A percentile compares a stretch with the other conserved stretches of the same genome.
Conservation (phyloP, 2,113 vertebrate species). For the Orycteropus afer region DNA sequence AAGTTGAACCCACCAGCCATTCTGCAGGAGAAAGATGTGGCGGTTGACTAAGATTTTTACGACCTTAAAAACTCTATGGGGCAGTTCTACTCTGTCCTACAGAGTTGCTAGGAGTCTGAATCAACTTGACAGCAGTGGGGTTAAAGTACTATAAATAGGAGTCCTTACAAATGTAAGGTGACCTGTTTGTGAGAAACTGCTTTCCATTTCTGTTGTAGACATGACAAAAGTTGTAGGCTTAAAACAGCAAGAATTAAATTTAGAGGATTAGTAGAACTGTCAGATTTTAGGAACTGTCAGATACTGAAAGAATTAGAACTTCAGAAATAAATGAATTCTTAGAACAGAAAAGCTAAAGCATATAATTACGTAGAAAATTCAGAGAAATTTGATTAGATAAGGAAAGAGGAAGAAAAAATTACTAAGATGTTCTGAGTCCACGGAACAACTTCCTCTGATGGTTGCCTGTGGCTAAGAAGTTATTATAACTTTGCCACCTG, state of each 20-base stretch:
- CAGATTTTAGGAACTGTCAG: conserved; percentile 37
- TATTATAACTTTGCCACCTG: no score
- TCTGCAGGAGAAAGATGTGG: no score
- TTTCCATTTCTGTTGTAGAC: neutral
- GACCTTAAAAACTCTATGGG: no score
- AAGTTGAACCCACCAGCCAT: no score
- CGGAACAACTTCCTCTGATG: no score
- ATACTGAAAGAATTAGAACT: conserved; percentile 26
- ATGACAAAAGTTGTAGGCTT: neutral
- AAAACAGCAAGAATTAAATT: conserved; percentile 50
- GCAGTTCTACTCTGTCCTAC: no score
- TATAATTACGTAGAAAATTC: conserved; percentile 48
- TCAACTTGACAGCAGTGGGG: no score
- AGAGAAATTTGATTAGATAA: neutral
- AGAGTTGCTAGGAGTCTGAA: no score
- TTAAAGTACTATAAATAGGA: neutral
- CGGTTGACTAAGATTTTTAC: no score
- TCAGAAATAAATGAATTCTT: conserved; percentile 56
- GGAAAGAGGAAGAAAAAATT: neutral
- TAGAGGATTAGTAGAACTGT: conserved; percentile 18
- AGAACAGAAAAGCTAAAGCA: conserved; percentile 24
- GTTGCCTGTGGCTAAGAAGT: no score
- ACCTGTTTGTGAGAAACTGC: neutral
- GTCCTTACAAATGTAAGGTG: neutral
- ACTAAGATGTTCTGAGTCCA: no score